These are phyloP conservation scores for Pseudolycoriella hygida DNA, from an alignment of 2,888 invertebrate genomes.

Conservation along the genomic window DNA sequence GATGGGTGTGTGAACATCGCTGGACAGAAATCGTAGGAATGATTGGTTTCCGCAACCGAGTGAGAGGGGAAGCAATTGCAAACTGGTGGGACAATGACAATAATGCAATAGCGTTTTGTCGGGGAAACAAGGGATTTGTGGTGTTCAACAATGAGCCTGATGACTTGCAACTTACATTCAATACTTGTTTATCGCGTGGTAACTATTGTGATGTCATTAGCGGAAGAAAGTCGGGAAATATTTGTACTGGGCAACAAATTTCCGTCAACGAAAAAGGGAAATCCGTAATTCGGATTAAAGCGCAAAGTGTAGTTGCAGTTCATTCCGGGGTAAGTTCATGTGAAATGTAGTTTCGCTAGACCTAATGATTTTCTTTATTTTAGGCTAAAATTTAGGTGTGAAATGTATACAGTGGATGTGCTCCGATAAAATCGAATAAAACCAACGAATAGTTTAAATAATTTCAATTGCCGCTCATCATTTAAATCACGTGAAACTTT, in stretches of 20 bases:
- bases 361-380: not conserved
- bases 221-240: conserved; percentile 26
- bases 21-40: conserved; percentile 59
- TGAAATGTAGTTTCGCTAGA: not conserved
- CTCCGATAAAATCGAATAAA: too few species aligned
- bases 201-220: conserved; percentile 51
- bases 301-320: conserved; percentile 8
- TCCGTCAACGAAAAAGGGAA: conserved; percentile 6
- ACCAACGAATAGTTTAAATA: too few species aligned
- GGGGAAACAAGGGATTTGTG: conserved; percentile 50
- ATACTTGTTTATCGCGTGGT: conserved; percentile 39
- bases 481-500: too few species aligned
- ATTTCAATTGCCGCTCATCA: too few species aligned
- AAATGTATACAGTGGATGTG: too few species aligned
- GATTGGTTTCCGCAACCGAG: conserved; percentile 51
- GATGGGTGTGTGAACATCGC: conserved; percentile 63
- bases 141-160: conserved; percentile 46
- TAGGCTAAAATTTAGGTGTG: not conserved
- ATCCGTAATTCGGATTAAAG: conserved; percentile 1
- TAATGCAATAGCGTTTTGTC: conserved; percentile 63
- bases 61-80: conserved; percentile 32
- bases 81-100: conserved; percentile 60
- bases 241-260: conserved; percentile 33
- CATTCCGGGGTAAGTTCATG: conserved; percentile 3
- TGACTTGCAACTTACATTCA: conserved; percentile 32